Base-by-base conservation (phyloP, 2,888 invertebrate genomes). In the Agrilus cyanescens region DNA sequence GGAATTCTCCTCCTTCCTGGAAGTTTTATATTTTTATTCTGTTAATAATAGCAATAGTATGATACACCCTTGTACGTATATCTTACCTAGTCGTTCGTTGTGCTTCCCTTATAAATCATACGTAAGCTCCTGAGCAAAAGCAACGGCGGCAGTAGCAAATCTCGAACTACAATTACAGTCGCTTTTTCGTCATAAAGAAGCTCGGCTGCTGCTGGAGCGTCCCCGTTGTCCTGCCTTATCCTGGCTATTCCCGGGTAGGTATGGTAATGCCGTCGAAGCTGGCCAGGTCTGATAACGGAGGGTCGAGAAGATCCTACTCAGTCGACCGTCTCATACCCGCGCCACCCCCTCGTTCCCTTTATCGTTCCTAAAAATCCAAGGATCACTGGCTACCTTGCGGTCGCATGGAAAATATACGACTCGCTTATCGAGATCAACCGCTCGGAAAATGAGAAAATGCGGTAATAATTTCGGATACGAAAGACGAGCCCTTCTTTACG, bases 211-310 rank as follows among this genome's bases (percentile, higher is more conserved):
- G 25, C 10, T 25, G 25, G 25, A 25, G 25, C 38, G 41, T 25
- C 10, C 25, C 25, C 25, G 25, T 25, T 25, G 25, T 51, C 50
- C 50, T 50, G 47, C 46, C 50, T 53, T 53, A 63, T 64, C 63
- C 62, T 59, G 61, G 63, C 63, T 58, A 63, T 63, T 62, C 60
- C 63, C 58, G 61, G 60, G 57, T 61, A 60, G 61, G 63, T 62
- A 64, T 62, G 63, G 64, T 65, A 65, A 65, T 65, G 61, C 64
- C 62, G 60, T 61, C 58, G 59, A 60, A 61, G 66, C 67, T 66
- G 67, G 67, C 62, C 66, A 62, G 59, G 58, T 60, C 67, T 67
- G 67, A 66, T 67, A 67, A 66, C 65, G 61, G 61, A 63, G 64
- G 65, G 65, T 65, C 61, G 62, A 25, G 25, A 25, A 25, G 25